Evolutionary conservation across 2,113 vertebrate genomes (phyloP).

Genomic region (Furnarius figulus): DNA sequence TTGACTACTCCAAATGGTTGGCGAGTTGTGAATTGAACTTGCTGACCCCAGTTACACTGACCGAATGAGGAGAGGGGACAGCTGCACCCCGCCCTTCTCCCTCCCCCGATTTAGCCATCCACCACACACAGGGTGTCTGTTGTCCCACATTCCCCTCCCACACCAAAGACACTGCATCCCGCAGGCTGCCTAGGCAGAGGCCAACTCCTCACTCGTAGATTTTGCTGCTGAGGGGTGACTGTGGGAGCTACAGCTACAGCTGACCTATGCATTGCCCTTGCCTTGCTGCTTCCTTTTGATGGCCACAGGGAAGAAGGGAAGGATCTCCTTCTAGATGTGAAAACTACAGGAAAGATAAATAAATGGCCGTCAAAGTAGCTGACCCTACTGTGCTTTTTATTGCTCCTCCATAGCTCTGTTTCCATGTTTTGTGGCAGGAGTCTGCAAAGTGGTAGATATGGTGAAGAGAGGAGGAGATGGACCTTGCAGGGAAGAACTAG

Average conservation of each 20-base stretch:
- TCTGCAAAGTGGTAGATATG: neutral
- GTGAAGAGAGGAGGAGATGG: neutral
- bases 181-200: rapidly evolving
- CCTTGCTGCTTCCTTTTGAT: neutral
- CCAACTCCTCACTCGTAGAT: rapidly evolving
- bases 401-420: neutral
- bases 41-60: conserved; percentile 40
- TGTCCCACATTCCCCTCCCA: neutral
- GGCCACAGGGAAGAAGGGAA: rapidly evolving
- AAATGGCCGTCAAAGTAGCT: neutral
- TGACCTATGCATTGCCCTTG: neutral
- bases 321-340: neutral
- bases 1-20: conserved; percentile 47
- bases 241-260: neutral
- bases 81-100: neutral
- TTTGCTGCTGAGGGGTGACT: rapidly evolving
- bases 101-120: rapidly evolving
- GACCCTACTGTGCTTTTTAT: neutral
- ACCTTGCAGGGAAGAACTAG: neutral
- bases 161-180: neutral
- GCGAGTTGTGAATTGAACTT: conserved; percentile 51
- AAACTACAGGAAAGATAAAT: neutral
- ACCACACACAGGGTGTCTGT: neutral
- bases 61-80: neutral
- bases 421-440: neutral